Evolutionary conservation across 2,888 invertebrate species (phyloP).

Genomic region (Apomyelois bistriatella): DNA sequence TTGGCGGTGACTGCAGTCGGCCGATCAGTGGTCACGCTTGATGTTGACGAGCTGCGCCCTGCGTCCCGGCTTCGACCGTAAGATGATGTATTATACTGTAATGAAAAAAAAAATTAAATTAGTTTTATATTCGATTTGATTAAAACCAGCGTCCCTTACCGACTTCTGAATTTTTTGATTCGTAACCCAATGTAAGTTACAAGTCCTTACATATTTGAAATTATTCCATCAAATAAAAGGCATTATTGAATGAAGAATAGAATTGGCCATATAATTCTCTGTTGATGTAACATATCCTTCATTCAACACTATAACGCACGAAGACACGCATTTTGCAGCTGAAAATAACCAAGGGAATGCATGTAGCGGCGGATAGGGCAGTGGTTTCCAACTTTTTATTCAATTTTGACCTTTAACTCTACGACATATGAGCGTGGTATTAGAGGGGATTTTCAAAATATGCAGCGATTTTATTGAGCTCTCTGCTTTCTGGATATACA

Average conservation of each 20-base stretch:
- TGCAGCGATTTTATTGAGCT: constrained; percentile 50
- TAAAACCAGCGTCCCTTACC: too few relatives aligned
- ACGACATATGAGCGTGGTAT: constrained; percentile 11
- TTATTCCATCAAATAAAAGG: too few relatives aligned
- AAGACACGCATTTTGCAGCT: constrained; percentile 51
- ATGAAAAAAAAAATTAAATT: constrained; percentile 24
- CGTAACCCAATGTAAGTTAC: too few relatives aligned
- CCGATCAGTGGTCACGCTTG: constrained; percentile 46
- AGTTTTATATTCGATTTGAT: neutral
- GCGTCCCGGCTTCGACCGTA: constrained; percentile 60
- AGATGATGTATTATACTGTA: constrained; percentile 68
- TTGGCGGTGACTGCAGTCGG: constrained; percentile 71
- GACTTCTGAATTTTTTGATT: too few relatives aligned
- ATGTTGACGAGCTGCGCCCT: constrained; percentile 40
- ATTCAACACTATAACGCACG: constrained; percentile 54
- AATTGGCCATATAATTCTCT: neutral
- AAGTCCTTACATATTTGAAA: too few relatives aligned
- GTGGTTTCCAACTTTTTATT: constrained; percentile 3
- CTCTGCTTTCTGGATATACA: constrained; percentile 41
- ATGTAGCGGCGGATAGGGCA: constrained; percentile 30
- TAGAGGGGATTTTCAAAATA: constrained; percentile 32
- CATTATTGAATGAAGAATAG: neutral
- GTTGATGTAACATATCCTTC: constrained; percentile 32
- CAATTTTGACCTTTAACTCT: constrained; percentile 17
- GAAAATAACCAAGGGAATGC: constrained; percentile 66